These are phyloP conservation scores for Threskiornis aethiopicus DNA, from an alignment of 2,797 vertebrate genomes.

Conservation along the genomic window DNA sequence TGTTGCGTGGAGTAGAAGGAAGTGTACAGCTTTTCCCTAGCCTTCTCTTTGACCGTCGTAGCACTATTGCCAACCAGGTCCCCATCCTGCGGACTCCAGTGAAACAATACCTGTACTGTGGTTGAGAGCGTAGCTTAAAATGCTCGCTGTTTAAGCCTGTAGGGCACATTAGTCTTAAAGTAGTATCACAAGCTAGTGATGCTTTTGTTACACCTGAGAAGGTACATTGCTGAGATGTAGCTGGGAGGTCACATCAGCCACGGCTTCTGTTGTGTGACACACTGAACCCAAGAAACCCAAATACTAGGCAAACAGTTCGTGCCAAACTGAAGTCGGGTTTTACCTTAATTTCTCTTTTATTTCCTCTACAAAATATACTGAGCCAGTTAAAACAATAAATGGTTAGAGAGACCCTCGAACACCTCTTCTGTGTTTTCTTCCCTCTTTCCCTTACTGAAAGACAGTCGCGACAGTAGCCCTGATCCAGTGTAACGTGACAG, in stretches of 20 bases:
- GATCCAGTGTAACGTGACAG: rapidly evolving
- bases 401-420: neutral
- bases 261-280: neutral
- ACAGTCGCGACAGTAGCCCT: neutral
- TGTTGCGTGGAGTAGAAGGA: neutral
- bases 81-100: neutral
- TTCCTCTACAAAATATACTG: neutral
- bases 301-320: neutral
- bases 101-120: no score
- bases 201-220: neutral
- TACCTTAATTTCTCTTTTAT: neutral
- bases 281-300: neutral
- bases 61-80: neutral
- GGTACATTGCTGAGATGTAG: neutral
- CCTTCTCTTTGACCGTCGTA: neutral
- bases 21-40: neutral
- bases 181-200: rapidly evolving
- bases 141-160: neutral
- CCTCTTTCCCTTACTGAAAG: neutral
- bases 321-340: neutral
- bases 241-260: neutral
- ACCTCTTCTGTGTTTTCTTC: neutral
- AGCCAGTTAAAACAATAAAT: neutral
- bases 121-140: neutral
- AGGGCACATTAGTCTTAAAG: neutral